Evolutionary conservation across 2,888 invertebrate genomes (phyloP), one percentile per base, ranked within the genome.

Genomic region (Seira ritae): DNA sequence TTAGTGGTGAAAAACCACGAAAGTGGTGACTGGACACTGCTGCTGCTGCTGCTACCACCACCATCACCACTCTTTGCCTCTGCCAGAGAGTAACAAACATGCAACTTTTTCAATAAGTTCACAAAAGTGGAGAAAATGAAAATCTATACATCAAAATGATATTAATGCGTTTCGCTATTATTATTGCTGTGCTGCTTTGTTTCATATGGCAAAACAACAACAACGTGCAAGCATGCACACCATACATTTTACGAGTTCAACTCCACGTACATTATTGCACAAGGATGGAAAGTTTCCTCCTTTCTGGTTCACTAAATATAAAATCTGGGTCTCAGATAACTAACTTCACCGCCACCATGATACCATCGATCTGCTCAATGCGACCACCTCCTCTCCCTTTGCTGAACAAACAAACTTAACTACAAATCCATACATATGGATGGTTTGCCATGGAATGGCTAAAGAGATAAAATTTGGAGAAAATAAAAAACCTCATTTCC

Each of bases 271-370:
- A 8, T 31, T 72, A 23, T 50, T 70, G 17, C 69, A 70, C 46
- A 70, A 17, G 31, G 8, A 31, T 55, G 55, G 55, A 55, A 31
- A 55, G 19, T 75, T 81, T 75, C 37, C 81, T 70, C 46, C 50
- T 31, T 76, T 76, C 81, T 76, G 71, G 72, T 72, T 82, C 71
- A 82, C 76, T 82, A 82, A 82, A 82, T 82, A 70, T 23, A 23
- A 82, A 82, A 82, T 82, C 81, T 76, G 81, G 81, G 81, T 82
- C 81, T 82, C 67, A 76, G 75, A 70, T 71, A 81, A 66, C 66
- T 69, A 72, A 68, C 71, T 50, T 71, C 67, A 76, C 81, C 80
- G 62, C 76, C 65, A 77, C 75, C 75, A 68, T 75, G 81, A 76
- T 82, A 82, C 20, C 81, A 82, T 82, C 81, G 81, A 82, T 82